Percentiles rank a stretch among this genome's conserved stretches.
Evolutionary conservation across 1,140 invertebrate genomes (phyloP).

Genomic region (Cydia splendana): DNA sequence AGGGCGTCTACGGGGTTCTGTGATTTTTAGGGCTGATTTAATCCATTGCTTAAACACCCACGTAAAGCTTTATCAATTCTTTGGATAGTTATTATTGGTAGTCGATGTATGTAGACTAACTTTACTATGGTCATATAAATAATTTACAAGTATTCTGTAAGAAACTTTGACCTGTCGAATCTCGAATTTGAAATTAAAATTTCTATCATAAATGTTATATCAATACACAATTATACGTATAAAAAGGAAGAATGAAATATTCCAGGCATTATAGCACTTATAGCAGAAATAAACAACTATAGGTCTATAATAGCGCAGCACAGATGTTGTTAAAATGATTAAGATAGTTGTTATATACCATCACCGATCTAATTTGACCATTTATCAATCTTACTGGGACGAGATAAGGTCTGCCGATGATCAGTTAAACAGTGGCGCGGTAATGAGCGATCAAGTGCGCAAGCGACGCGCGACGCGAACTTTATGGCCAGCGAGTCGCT

Average conservation of each 20-base stretch:
- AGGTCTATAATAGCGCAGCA: neutral
- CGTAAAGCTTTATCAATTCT: neutral
- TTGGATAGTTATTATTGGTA: neutral
- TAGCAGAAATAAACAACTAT: neutral
- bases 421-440: too few species aligned
- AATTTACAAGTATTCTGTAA: too few species aligned
- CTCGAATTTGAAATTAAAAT: too few species aligned
- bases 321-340: constrained; percentile 24
- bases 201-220: too few species aligned
- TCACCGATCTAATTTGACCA: neutral
- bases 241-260: neutral
- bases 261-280: neutral
- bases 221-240: too few species aligned
- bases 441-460: constrained; percentile 24
- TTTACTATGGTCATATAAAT: too few species aligned
- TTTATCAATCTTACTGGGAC: too few species aligned
- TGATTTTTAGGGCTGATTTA: neutral
- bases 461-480: constrained; percentile 19
- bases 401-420: too few species aligned
- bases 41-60: neutral
- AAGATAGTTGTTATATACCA: neutral
- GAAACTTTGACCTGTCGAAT: too few species aligned
- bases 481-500: neutral
- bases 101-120: too few species aligned
- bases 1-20: neutral